Evolutionary conservation across 2,113 vertebrate genomes (phyloP), one percentile per base, ranked within the genome.

Genomic region (Hippocampus abdominalis): DNA sequence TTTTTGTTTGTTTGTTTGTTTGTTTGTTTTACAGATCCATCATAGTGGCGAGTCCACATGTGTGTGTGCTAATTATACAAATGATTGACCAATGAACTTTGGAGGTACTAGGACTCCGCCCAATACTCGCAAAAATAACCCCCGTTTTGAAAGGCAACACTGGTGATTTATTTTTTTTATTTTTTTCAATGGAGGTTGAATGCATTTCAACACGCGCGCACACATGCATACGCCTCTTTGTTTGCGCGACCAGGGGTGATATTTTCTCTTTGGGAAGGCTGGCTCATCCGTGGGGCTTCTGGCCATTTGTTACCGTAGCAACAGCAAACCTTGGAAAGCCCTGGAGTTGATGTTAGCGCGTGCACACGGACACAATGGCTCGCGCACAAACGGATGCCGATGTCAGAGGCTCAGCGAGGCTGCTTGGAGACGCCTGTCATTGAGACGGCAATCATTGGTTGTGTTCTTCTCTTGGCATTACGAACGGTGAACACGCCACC

Each of bases 231-330:
- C 13, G 6, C 2, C 42, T 44, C 42, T 29, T 25, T 44, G 25
- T 65, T 65, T 10, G 46, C 51, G 46, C 44, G 75, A 66, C 69
- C 69, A 67, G 69, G 76, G 72, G 77, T 82, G 81, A 85, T 87
- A 80, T 88, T 84, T 84, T 40, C 79, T 85, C 84, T 74, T 61
- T 73, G 78, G 78, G 74, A 71, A 68, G 80, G 72, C 78, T 86
- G 78, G 86, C 83, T 87, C 78, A 83, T 81, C 71, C 69, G 5
- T 59, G 80, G 80, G 83, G 87, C 81, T 81, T 76, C 66, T 64
- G 59, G 65, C 69, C 62, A 81, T 84, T 81, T 79, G 86, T 88
- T 87, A 81, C 84, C 89, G 56, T 83, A 68, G 87, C 83, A 87
- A 88, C 84, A 23, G 44, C 62, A 64, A 46, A 72, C 69, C 69